A percentile compares a stretch with the other conserved stretches of the same genome.
These are phyloP conservation scores for Microplitis deprimator DNA, from an alignment of 2,888 invertebrate genomes.

Conservation along the genomic window DNA sequence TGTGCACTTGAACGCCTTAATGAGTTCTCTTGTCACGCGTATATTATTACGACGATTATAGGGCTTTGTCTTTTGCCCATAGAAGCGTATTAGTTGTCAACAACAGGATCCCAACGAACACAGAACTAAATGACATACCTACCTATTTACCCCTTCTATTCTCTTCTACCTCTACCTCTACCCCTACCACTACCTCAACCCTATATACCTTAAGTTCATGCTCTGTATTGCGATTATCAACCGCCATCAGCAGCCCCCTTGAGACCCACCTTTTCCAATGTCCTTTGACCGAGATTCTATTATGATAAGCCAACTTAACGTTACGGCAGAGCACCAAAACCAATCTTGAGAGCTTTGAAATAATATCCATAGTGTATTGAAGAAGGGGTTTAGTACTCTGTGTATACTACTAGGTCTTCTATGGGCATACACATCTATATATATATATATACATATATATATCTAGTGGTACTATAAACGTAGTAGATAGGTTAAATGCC, in stretches of 20 bases:
- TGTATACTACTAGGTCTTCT: background rate
- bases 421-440: no score
- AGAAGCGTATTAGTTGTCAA: slow-evolving; percentile 40
- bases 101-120: slow-evolving; percentile 26
- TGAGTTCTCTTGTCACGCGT: slow-evolving; percentile 33
- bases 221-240: slow-evolving; percentile 2
- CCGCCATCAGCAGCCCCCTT: background rate
- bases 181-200: background rate
- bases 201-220: slow-evolving; percentile 7
- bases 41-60: slow-evolving; percentile 39
- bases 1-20: slow-evolving; percentile 32
- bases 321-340: slow-evolving; percentile 31
- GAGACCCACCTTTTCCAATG: slow-evolving; percentile 9
- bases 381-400: background rate
- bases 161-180: background rate
- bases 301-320: slow-evolving; percentile 49
- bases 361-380: slow-evolving; percentile 28
- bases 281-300: slow-evolving; percentile 46
- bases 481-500: slow-evolving; percentile 26
- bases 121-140: background rate
- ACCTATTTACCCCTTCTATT: background rate
- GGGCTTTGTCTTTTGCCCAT: slow-evolving; percentile 47
- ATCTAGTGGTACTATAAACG: slow-evolving; percentile 7
- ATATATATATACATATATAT: background rate
- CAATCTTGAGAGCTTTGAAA: slow-evolving; percentile 37